Conservation (phyloP, 1,140 invertebrate species). For the Luehdorfia chinensis region DNA sequence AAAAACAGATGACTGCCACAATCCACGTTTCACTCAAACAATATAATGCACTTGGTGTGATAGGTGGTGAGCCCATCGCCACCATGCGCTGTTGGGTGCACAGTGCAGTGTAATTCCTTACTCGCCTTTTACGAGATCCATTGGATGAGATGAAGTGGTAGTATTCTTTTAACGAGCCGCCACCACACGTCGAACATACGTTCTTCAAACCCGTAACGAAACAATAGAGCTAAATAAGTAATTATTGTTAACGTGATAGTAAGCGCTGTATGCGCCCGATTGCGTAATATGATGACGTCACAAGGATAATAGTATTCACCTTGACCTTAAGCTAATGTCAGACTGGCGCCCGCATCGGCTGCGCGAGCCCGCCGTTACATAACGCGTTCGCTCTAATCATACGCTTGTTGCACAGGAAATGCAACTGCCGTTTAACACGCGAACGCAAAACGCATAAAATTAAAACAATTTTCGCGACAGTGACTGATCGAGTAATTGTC, state of each 20-base stretch:
- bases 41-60: too few species aligned
- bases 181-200: background rate
- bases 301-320: constrained; percentile 56
- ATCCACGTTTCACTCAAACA: too few species aligned
- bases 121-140: too few species aligned
- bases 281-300: constrained; percentile 47
- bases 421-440: constrained; percentile 16
- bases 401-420: constrained; percentile 27
- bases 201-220: background rate
- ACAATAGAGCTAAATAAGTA: constrained; percentile 15
- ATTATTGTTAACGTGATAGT: constrained; percentile 4
- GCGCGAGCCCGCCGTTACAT: constrained; percentile 33
- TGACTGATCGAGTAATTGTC: background rate
- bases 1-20: too few species aligned
- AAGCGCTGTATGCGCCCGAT: constrained; percentile 25
- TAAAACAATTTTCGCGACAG: background rate
- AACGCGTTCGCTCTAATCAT: constrained; percentile 26
- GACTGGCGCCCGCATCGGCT: constrained; percentile 33
- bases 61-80: too few species aligned
- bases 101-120: too few species aligned
- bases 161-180: too few species aligned
- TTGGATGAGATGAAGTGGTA: too few species aligned
- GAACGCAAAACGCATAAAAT: constrained; percentile 4
- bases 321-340: constrained; percentile 57
- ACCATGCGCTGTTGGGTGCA: too few species aligned